Base-by-base conservation (phyloP, 2,113 vertebrate species). In the Leuciscus idus region DNA sequence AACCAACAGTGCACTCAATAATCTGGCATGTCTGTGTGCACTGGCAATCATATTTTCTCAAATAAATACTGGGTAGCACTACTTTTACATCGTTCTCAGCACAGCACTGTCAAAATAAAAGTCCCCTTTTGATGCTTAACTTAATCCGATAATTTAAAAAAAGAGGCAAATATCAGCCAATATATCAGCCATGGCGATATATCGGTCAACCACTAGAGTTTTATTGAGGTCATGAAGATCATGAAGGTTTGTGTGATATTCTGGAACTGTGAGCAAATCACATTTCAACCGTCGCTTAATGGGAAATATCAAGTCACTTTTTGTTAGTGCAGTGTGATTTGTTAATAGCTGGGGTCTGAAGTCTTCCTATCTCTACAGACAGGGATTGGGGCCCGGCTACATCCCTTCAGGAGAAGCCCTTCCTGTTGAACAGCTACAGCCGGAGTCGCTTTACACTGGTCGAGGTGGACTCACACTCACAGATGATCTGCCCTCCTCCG, bases 401-500 rank as follows among this genome's bases (percentile, higher is more conserved):
- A 94, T 97, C 81, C 95, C 93, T 11, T 92, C 96, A 87, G 94
- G 94, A 19, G 97, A 98, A 83, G 50, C 95, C 66, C 86, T 87
- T 36, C 94, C 94, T 15, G 94, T 94, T 0, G 96, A 98, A 19
- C 92, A 94, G 82, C 92, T 95, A 0, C 96, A 95, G 13, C 86
- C 94, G 3, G 97, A 98, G 85, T 93, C 93, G 83, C 93, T 96
- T 0, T 99, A 96, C 90, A 92, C 96, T 87, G 94, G 96, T 91
- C 96, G 97, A 91, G 96, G 94, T 62, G 92, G 96, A 2, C 97
- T 96, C 91, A 28, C 94, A 0, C 97, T 96, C 90, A 36, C 94
- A 0, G 97, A 98, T 19, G 97, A 99, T 85, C 86, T 94, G 83
- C 95, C 96, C 0, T 96, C 96, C 0, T 97, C 97, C 81, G 97